phyloP scores from a whole-genome alignment of 1,140 invertebrate genomes.

The Dinoponera quadriceps region DNA sequence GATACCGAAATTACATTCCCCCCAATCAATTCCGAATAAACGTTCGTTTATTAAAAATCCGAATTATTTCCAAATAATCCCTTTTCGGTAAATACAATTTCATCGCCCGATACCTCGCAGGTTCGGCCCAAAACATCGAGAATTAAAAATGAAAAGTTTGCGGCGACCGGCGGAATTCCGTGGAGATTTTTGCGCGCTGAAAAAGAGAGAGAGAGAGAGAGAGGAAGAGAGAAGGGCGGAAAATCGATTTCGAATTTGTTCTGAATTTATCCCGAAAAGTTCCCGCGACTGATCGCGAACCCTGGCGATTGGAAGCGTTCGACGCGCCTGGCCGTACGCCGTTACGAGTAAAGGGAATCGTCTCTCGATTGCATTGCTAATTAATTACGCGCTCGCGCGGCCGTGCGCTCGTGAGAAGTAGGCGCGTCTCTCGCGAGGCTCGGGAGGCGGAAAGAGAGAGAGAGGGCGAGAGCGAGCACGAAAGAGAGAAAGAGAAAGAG shows the following conservation, averaged over 20 bases:
- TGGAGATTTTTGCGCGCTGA: neutral
- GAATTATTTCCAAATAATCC: slow-evolving; percentile 26
- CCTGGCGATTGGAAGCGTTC: neutral
- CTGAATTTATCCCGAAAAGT: neutral
- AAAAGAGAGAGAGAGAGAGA: too few species aligned
- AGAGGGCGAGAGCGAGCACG: neutral
- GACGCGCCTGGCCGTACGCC: slow-evolving; percentile 10
- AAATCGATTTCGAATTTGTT: neutral
- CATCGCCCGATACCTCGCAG: neutral
- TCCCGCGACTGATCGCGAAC: neutral
- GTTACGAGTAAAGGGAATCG: slow-evolving; percentile 27
- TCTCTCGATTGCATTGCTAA: slow-evolving; percentile 34
- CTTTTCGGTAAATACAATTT: slow-evolving; percentile 4
- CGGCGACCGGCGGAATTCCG: neutral
- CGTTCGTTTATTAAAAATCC: slow-evolving; percentile 35
- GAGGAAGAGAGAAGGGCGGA: neutral
- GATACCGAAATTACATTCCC: neutral
- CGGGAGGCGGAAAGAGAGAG: neutral
- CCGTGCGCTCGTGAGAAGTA: slow-evolving; percentile 39
- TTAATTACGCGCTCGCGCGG: slow-evolving; percentile 32
- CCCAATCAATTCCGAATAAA: slow-evolving; percentile 19
- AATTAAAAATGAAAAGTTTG: slow-evolving; percentile 10
- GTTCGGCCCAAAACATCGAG: neutral
- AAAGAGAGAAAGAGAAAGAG: slow-evolving; percentile 10
- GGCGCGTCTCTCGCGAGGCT: slow-evolving; percentile 15